A percentile compares a stretch with the other conserved stretches of the same genome.
Evolutionary conservation across 1,140 invertebrate genomes (phyloP).

Genomic region (Zophobas atratus): DNA sequence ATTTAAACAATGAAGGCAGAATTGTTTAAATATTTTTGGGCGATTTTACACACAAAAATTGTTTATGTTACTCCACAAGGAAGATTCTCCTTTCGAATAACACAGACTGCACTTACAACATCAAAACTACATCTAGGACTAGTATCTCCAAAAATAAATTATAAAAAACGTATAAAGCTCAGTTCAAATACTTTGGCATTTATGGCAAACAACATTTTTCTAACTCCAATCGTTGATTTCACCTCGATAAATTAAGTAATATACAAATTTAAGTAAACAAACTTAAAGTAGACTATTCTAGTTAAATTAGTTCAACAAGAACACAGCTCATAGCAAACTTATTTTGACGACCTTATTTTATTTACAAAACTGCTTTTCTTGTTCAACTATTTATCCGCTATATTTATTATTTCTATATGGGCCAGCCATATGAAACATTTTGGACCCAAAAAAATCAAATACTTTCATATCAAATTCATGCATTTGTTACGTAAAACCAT

Average conservation of each 20-base stretch:
- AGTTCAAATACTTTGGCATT: constrained; percentile 34
- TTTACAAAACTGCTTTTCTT: constrained; percentile 6
- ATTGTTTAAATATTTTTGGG: constrained; percentile 39
- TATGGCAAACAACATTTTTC: constrained; percentile 2
- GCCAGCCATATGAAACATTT: constrained; percentile 48
- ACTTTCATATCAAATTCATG: constrained; percentile 22
- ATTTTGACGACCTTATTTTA: no score
- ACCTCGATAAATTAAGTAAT: constrained; percentile 17
- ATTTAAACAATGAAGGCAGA: constrained; percentile 46
- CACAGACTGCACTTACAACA: constrained; percentile 24
- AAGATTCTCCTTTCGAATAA: neutral
- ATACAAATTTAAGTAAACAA: neutral
- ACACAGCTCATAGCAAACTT: no score
- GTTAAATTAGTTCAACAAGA: no score
- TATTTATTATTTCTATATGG: constrained; percentile 39
- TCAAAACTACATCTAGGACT: constrained; percentile 35
- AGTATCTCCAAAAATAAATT: constrained; percentile 30
- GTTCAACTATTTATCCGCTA: constrained; percentile 8
- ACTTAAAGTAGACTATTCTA: neutral
- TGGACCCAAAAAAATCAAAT: constrained; percentile 39
- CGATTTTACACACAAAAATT: constrained; percentile 18
- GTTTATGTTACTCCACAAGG: neutral
- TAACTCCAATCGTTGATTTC: constrained; percentile 29
- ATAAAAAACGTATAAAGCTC: constrained; percentile 41
- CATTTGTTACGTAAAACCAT: constrained; percentile 11